Evolutionary conservation across 2,888 invertebrate genomes (phyloP), one percentile per base, ranked within the genome.

Genomic region (Trissolcus japonicus): DNA sequence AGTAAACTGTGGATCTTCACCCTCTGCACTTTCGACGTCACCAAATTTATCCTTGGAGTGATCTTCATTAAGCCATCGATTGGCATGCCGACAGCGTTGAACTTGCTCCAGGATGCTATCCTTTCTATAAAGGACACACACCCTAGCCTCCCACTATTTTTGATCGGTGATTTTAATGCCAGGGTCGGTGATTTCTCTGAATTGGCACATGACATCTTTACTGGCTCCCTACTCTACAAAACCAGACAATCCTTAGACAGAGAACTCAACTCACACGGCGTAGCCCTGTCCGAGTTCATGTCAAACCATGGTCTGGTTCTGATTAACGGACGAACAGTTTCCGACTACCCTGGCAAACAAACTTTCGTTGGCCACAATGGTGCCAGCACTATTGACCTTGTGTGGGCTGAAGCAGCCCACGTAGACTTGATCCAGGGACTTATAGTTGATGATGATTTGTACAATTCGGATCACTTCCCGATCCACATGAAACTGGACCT

Each of bases 401-500:
- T 46, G 7, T 35, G 11, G 35, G 11, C 2, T 35, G 35, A 35
- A 1, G 46, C 46, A 1, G 16, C 6, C 14, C n/a, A 46, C 7
- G 7, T 46, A 0, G 46, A 46, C 14, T 4, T 46, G 46, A 1
- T 46, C 4, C 2, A 11, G n/a, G 1, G 4, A 46, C 46, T 46
- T 16, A 1, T 6, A 0, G 35, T 6, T 35, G 9, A 6, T 2
- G 19, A 56, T 1, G 41, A 16, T 1, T 41, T 13, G 0, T 16
- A 6, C 41, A 19, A 41, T 6, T 56, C 56, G 1, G 56, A 56
- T 4, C 56, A 56, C 56, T 56, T 41, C 19, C 40, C 41, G 16
- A 17, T 56, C 3, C 19, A 19, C 19, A 2, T 19, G 1, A 9
- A 13, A 14, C n/a, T 54, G 9, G 17, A 6, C 2, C 29, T 14